Conservation (phyloP, 1,140 invertebrate genomes). For the Centruroides vittatus region DNA sequence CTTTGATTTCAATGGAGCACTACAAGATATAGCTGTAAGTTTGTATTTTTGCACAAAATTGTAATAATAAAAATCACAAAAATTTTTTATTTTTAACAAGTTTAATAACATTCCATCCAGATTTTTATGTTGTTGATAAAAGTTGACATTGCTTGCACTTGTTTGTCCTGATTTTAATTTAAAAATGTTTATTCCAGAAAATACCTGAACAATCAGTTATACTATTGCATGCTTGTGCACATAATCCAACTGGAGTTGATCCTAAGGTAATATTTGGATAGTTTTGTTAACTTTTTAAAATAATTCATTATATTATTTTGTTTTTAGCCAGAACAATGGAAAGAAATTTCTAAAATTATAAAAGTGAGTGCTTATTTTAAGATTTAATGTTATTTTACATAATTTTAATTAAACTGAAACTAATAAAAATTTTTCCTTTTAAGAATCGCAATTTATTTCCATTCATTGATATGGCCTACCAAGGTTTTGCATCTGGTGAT, state of each 20-base stretch:
- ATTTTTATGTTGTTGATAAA: too few species aligned
- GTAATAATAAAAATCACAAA: too few species aligned
- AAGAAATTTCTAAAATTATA: conserved; percentile 56
- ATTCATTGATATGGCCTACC: conserved; percentile 99
- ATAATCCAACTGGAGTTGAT: conserved; percentile 98
- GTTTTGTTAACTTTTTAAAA: neutral
- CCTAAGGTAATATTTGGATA: conserved; percentile 37
- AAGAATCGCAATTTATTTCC: conserved; percentile 60
- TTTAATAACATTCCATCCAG: too few species aligned
- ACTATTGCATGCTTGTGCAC: conserved; percentile 93
- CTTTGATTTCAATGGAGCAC: conserved; percentile 78
- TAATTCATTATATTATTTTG: neutral
- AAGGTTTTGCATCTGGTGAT: conserved; percentile 80
- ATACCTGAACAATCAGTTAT: conserved; percentile 87
- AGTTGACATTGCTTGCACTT: neutral
- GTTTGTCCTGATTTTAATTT: conserved; percentile 1
- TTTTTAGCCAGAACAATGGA: conserved; percentile 69
- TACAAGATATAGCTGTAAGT: conserved; percentile 82
- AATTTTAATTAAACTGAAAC: neutral
- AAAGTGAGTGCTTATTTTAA: conserved; percentile 46
- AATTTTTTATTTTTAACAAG: too few species aligned
- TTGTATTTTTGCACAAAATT: neutral
- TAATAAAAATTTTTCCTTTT: conserved; percentile 32
- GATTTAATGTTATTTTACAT: neutral
- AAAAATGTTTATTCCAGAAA: conserved; percentile 45